Evolutionary conservation across 2,113 vertebrate species (phyloP).

Genomic region (Cranoglanis bouderius): DNA sequence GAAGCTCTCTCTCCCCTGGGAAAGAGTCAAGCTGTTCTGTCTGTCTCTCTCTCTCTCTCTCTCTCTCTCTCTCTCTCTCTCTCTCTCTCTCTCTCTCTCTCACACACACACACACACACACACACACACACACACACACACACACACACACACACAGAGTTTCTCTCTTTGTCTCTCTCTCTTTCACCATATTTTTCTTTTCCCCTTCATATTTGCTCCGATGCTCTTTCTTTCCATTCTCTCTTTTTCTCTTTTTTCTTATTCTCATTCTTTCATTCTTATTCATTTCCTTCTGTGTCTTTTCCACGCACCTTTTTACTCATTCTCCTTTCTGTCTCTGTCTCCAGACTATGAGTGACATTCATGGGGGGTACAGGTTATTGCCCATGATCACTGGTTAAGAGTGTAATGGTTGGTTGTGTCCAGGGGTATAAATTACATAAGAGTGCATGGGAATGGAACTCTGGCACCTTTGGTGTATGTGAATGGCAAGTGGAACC

Average conservation of each 20-base stretch:
- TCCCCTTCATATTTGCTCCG: not conserved
- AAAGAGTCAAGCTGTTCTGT: constrained; percentile 73
- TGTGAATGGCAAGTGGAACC: not conserved
- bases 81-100: not conserved
- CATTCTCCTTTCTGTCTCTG: constrained; percentile 60
- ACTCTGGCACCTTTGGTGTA: not conserved
- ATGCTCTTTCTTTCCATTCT: constrained; percentile 48
- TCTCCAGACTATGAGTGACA: constrained; percentile 44
- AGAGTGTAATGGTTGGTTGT: not conserved
- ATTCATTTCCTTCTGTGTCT: constrained; percentile 46
- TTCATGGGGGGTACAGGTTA: too few relatives aligned
- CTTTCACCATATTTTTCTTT: not conserved
- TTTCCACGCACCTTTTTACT: not conserved
- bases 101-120: too few relatives aligned
- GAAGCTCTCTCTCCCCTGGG: constrained; percentile 69
- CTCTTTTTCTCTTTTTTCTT: constrained; percentile 51
- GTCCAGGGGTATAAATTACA: not conserved
- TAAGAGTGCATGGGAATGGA: not conserved
- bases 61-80: not conserved
- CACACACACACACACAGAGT: not conserved
- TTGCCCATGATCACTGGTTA: constrained; percentile 31
- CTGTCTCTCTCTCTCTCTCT: constrained; percentile 16
- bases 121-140: too few relatives aligned
- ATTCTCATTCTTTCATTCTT: constrained; percentile 60
- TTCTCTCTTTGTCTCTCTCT: not conserved